Percentiles rank a stretch among this genome's conserved stretches.
phyloP scores from a whole-genome alignment of 2,113 vertebrate genomes.

The Elephantulus edwardii region DNA sequence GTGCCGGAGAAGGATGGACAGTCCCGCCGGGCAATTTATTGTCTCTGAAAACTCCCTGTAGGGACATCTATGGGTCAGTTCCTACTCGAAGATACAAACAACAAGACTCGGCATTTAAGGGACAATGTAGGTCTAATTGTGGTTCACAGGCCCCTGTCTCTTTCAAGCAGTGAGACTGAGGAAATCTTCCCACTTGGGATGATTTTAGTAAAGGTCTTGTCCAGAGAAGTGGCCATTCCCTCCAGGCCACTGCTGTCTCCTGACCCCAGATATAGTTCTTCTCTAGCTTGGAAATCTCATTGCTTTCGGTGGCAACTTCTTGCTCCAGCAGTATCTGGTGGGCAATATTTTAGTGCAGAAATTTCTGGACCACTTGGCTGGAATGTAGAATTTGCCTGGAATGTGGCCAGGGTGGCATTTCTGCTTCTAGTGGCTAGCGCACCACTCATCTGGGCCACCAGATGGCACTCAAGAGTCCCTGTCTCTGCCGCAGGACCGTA shows the following conservation, averaged over 20 bases:
- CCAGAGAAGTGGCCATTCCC: background rate
- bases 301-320: background rate
- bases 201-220: constrained; percentile 14
- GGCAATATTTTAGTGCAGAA: background rate
- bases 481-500: constrained; percentile 37
- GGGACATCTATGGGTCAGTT: too few species aligned
- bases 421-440: background rate
- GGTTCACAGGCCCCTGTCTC: background rate
- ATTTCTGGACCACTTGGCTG: background rate
- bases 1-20: too few species aligned
- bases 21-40: too few species aligned
- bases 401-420: background rate
- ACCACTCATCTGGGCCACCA: constrained; percentile 37
- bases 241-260: background rate
- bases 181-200: background rate
- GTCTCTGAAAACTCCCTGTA: too few species aligned
- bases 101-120: background rate
- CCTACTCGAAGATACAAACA: too few species aligned
- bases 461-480: constrained; percentile 49
- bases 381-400: too few species aligned
- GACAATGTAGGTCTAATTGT: background rate
- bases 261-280: background rate
- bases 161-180: background rate
- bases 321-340: background rate
- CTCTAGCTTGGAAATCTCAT: background rate